A percentile compares a stretch with the other conserved stretches of the same genome.
Evolutionary conservation across 1,140 invertebrate species (phyloP).

Genomic region (Megalopta genalis): DNA sequence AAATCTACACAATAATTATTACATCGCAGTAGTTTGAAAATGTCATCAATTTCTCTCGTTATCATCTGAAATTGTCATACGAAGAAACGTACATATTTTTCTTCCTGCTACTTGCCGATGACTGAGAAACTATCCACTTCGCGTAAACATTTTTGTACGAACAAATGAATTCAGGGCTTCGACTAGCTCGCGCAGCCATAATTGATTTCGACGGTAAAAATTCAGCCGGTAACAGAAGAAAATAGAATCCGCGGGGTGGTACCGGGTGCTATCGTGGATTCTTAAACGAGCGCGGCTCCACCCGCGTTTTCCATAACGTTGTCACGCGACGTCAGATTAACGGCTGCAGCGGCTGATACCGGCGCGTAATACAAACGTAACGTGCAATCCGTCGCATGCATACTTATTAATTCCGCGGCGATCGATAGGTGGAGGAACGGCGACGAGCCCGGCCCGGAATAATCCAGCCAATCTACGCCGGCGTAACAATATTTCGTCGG

Average conservation of each 20-base stretch:
- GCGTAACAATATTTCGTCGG: constrained; percentile 54
- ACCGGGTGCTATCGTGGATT: background rate
- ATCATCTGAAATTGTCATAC: too few species aligned
- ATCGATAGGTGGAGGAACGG: constrained; percentile 46
- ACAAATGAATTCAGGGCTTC: too few species aligned
- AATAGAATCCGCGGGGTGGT: background rate
- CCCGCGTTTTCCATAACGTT: constrained; percentile 47
- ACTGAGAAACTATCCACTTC: too few species aligned
- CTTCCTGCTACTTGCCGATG: too few species aligned
- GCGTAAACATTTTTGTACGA: too few species aligned
- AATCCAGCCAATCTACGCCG: constrained; percentile 56
- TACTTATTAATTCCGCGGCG: constrained; percentile 61
- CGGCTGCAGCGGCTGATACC: constrained; percentile 50
- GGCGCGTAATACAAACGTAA: constrained; percentile 58
- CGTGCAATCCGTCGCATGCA: constrained; percentile 61
- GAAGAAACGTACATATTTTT: too few species aligned
- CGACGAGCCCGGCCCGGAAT: constrained; percentile 39
- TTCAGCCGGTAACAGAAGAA: background rate
- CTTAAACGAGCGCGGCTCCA: constrained; percentile 33
- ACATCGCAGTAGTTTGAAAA: too few species aligned
- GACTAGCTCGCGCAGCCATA: too few species aligned
- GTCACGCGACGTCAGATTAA: constrained; percentile 53
- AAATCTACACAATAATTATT: too few species aligned
- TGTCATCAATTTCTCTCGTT: too few species aligned
- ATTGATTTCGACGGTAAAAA: too few species aligned